Evolutionary conservation across 2,797 vertebrate species (phyloP).

Genomic region (Knipowitschia caucasica): DNA sequence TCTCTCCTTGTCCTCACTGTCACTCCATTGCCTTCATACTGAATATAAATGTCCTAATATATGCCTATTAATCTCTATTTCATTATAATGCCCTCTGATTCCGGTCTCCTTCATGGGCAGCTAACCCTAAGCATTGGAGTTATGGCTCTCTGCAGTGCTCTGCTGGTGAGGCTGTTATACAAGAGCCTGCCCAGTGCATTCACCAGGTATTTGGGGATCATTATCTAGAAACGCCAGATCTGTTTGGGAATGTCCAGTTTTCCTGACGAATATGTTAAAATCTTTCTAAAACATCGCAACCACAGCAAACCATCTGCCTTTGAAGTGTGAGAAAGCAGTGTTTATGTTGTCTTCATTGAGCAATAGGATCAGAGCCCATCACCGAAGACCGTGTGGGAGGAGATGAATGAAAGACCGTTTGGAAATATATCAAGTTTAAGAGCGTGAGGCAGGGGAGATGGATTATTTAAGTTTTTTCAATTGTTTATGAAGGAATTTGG

Average conservation of each 20-base stretch:
- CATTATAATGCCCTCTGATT: neutral
- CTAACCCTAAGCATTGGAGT: slow-evolving; percentile 12
- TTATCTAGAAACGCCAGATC: neutral
- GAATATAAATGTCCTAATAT: neutral
- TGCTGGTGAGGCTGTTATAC: slow-evolving; percentile 28
- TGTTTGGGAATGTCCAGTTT: neutral
- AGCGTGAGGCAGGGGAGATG: neutral
- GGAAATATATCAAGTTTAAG: neutral
- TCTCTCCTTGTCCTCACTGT: neutral
- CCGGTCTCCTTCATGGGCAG: slow-evolving; percentile 21
- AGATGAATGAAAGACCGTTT: neutral
- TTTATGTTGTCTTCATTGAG: neutral
- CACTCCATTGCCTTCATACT: neutral
- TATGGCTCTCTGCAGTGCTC: slow-evolving; percentile 39
- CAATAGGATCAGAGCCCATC: neutral
- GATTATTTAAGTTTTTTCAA: too few relatives aligned
- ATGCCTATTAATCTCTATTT: neutral
- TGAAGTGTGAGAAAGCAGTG: neutral
- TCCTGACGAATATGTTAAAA: too few relatives aligned
- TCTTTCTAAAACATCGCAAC: too few relatives aligned
- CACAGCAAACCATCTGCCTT: neutral
- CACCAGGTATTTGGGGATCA: neutral
- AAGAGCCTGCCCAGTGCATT: neutral
- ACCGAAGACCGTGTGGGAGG: neutral
- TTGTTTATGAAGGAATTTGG: too few relatives aligned